Evolutionary conservation across 2,888 invertebrate species (phyloP).

Genomic region (Rotaria magnacalcarata): DNA sequence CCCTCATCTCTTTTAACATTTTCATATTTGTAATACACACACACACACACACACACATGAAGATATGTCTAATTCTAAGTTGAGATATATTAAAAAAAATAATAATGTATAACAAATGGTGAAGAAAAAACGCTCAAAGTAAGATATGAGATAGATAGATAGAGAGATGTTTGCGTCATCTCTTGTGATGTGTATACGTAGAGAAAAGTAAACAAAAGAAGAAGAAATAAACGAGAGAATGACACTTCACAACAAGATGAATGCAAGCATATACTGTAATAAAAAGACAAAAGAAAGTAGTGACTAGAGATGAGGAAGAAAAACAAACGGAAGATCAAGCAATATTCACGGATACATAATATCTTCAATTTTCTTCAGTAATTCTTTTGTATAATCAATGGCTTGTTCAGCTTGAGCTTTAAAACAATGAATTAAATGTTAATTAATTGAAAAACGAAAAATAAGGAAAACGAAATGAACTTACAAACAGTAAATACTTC

Average conservation of each 20-base stretch:
- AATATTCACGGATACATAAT: conserved; percentile 42
- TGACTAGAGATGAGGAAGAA: conserved; percentile 29
- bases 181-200: background rate
- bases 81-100: background rate
- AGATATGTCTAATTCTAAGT: background rate
- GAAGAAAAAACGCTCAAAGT: background rate
- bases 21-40: background rate
- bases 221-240: background rate
- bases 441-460: background rate
- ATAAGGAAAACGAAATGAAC: background rate
- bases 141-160: background rate
- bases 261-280: background rate
- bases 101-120: conserved; percentile 19
- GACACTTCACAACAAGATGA: conserved; percentile 3
- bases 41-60: background rate
- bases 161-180: background rate
- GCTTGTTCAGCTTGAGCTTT: conserved; percentile 46
- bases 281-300: background rate
- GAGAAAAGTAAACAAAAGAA: background rate
- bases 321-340: background rate
- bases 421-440: conserved; percentile 10
- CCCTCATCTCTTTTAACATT: background rate
- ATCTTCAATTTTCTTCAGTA: conserved; percentile 46
- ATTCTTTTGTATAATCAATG: conserved; percentile 45
- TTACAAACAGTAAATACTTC: conserved; percentile 46